Conservation (phyloP, 2,888 invertebrate species). For the Athetis lepigone region DNA sequence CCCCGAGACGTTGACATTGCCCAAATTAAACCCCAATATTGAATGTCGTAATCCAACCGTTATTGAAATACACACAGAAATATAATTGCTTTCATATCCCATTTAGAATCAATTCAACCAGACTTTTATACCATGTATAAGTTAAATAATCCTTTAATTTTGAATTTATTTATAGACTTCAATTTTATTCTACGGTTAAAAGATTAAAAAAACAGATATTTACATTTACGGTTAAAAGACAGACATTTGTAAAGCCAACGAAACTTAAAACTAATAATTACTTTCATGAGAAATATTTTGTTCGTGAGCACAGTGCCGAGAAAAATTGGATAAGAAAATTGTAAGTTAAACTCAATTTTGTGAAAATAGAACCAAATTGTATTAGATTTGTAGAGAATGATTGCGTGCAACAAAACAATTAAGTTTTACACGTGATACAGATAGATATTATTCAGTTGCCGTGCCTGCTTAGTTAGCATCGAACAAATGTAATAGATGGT, state of each 20-base stretch:
- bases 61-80: constrained; percentile 57
- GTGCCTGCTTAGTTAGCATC: constrained; percentile 54
- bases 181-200: neutral
- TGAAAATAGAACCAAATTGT: constrained; percentile 25
- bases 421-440: constrained; percentile 39
- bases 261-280: constrained; percentile 1
- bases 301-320: constrained; percentile 13
- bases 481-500: constrained; percentile 77
- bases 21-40: constrained; percentile 78
- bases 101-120: neutral
- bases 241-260: neutral
- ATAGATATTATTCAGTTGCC: constrained; percentile 49
- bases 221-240: neutral
- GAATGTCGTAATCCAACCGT: constrained; percentile 67
- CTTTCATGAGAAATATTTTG: constrained; percentile 12
- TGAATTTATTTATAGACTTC: neutral
- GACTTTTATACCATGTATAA: neutral
- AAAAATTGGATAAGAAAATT: constrained; percentile 15
- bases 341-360: constrained; percentile 21
- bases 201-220: too few relatives aligned
- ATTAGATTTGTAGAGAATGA: constrained; percentile 15
- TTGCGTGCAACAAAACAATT: constrained; percentile 20
- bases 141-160: neutral
- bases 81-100: constrained; percentile 35
- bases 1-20: constrained; percentile 73